Conservation (phyloP, 2,888 invertebrate genomes). For the Opisthograptis luteolata region DNA sequence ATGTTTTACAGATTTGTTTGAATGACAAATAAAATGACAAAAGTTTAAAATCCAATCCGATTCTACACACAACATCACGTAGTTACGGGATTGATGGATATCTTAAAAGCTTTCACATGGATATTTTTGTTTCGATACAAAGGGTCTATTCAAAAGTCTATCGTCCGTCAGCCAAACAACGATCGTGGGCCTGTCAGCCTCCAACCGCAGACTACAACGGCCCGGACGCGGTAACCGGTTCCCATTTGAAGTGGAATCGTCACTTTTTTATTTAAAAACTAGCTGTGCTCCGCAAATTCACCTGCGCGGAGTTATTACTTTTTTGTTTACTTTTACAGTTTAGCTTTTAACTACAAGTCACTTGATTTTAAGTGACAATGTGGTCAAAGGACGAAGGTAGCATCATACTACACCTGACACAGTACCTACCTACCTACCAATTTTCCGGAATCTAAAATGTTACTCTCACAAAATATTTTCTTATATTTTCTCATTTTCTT, state of each 20-base stretch:
- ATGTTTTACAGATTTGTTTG: background rate
- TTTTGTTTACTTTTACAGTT: no score
- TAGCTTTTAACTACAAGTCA: no score
- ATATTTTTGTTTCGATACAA: slow-evolving; percentile 62
- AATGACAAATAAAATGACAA: background rate
- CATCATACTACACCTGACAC: no score
- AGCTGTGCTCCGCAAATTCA: no score
- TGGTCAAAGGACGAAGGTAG: no score
- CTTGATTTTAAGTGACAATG: no score
- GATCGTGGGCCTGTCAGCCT: slow-evolving; percentile 70
- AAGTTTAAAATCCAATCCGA: slow-evolving; percentile 26
- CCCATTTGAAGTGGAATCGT: slow-evolving; percentile 46
- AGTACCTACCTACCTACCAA: no score
- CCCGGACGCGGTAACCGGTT: slow-evolving; percentile 48
- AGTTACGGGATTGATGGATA: slow-evolving; percentile 48
- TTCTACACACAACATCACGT: slow-evolving; percentile 34
- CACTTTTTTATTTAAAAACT: slow-evolving; percentile 51
- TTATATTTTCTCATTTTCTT: no score
- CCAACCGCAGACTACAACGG: slow-evolving; percentile 69
- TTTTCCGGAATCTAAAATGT: no score
- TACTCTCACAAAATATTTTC: no score
- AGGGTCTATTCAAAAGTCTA: slow-evolving; percentile 67
- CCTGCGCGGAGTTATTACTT: no score
- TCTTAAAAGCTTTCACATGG: slow-evolving; percentile 51
- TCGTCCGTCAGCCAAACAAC: slow-evolving; percentile 64